Conservation (phyloP, 2,888 invertebrate genomes). For the Erannis defoliaria region DNA sequence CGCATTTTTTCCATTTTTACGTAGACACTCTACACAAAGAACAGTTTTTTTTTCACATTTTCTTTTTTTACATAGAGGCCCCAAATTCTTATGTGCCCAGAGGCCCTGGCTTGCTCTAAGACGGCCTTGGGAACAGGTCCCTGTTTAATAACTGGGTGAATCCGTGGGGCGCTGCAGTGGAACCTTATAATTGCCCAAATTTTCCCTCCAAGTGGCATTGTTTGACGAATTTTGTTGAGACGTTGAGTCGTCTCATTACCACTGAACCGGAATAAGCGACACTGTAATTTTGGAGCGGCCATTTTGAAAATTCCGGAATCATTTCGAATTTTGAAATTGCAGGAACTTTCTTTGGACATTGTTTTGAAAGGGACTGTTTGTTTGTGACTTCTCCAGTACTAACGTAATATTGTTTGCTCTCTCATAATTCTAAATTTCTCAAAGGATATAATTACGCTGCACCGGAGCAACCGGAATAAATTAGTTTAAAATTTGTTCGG, state of each 20-base stretch:
- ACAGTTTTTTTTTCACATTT: too few species aligned
- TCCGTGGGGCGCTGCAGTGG: background rate
- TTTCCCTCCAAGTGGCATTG: constrained; percentile 20
- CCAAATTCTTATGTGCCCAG: too few species aligned
- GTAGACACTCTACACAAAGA: too few species aligned
- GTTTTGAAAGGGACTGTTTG: constrained; percentile 5
- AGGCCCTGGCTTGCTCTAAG: too few species aligned
- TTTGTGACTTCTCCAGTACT: background rate
- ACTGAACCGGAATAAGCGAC: constrained; percentile 39
- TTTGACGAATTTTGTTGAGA: constrained; percentile 31
- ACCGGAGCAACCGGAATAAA: too few species aligned
- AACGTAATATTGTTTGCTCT: background rate
- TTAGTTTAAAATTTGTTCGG: too few species aligned
- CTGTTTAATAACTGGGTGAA: background rate
- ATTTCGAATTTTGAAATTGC: constrained; percentile 8
- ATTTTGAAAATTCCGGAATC: constrained; percentile 16
- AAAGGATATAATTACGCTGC: too few species aligned
- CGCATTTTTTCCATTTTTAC: too few species aligned
- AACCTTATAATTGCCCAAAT: constrained; percentile 30
- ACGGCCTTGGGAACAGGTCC: too few species aligned
- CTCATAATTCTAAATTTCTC: too few species aligned
- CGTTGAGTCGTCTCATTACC: constrained; percentile 15
- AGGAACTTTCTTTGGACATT: constrained; percentile 9
- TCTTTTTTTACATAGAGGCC: too few species aligned
- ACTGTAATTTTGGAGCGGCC: constrained; percentile 33